These are phyloP conservation scores for Idaea biselata DNA, from an alignment of 2,888 invertebrate genomes.

Conservation along the genomic window DNA sequence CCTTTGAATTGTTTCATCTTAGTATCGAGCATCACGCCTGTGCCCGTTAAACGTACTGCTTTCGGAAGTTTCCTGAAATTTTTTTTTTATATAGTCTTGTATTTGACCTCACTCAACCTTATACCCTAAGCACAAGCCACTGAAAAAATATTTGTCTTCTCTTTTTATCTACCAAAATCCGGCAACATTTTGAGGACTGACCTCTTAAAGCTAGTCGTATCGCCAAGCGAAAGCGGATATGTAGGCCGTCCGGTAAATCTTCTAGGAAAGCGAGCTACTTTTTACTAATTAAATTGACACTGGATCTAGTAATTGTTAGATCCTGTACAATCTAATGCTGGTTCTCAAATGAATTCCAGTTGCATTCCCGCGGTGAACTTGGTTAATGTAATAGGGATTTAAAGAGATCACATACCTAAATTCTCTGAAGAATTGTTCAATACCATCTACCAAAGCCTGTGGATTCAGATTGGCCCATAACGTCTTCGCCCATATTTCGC, in stretches of 20 bases:
- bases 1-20: conserved; percentile 94
- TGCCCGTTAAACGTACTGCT: conserved; percentile 76
- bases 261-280: too few relatives aligned
- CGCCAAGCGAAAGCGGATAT: too few relatives aligned
- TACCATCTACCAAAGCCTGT: conserved; percentile 90
- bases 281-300: too few relatives aligned
- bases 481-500: conserved; percentile 92
- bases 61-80: conserved; percentile 84
- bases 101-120: too few relatives aligned
- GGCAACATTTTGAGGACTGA: too few relatives aligned
- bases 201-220: too few relatives aligned
- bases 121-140: too few relatives aligned
- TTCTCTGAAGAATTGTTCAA: conserved; percentile 90
- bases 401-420: conserved; percentile 67
- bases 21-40: conserved; percentile 86
- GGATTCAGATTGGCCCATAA: conserved; percentile 94
- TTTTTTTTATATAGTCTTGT: background rate
- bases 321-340: too few relatives aligned
- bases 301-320: too few relatives aligned
- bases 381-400: background rate
- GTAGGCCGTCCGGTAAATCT: too few relatives aligned
- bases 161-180: too few relatives aligned
- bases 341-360: background rate
- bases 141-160: too few relatives aligned
- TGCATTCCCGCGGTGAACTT: background rate